Evolutionary conservation across 1,140 invertebrate species (phyloP).

Genomic region (Drosophila parabipectinata): DNA sequence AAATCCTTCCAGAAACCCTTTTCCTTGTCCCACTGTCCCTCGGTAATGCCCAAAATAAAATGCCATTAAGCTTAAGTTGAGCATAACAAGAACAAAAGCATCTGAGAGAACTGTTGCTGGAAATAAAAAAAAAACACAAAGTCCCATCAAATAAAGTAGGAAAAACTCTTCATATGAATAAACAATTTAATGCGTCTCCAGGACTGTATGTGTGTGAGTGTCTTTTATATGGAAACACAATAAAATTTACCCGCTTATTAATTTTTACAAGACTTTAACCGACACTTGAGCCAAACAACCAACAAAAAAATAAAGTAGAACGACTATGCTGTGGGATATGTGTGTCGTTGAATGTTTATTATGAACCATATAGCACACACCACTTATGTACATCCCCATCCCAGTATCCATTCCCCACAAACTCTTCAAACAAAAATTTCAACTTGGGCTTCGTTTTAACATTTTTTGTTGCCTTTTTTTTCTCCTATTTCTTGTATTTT

Average conservation of each 20-base stretch:
- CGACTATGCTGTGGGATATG: slow-evolving; percentile 22
- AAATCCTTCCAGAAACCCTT: not conserved
- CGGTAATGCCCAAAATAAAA: slow-evolving; percentile 35
- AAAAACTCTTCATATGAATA: slow-evolving; percentile 70
- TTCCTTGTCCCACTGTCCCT: slow-evolving; percentile 4
- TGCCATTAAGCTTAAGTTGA: slow-evolving; percentile 53
- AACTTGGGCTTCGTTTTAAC: slow-evolving; percentile 44
- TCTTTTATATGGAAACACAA: slow-evolving; percentile 63
- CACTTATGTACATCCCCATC: not conserved
- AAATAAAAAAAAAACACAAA: slow-evolving; percentile 52
- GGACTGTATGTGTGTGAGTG: slow-evolving; percentile 14
- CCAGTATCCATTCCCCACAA: slow-evolving; percentile 6
- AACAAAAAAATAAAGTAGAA: slow-evolving; percentile 18
- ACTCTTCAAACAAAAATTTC: slow-evolving; percentile 71
- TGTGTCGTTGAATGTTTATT: slow-evolving; percentile 48
- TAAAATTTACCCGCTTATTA: slow-evolving; percentile 81
- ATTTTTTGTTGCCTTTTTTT: slow-evolving; percentile 18
- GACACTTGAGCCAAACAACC: slow-evolving; percentile 65
- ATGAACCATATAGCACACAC: not conserved
- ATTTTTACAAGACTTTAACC: slow-evolving; percentile 79
- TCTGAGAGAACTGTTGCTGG: slow-evolving; percentile 32
- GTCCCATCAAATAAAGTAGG: slow-evolving; percentile 35
- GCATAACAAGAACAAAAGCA: slow-evolving; percentile 43
- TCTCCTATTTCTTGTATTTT: slow-evolving; percentile 2
- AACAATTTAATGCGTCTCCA: slow-evolving; percentile 39